Evolutionary conservation across 37 sponge, comb jelly and placozoan species (phyloP), one percentile per base, ranked within the genome.

Genomic region (Geodia barretti): DNA sequence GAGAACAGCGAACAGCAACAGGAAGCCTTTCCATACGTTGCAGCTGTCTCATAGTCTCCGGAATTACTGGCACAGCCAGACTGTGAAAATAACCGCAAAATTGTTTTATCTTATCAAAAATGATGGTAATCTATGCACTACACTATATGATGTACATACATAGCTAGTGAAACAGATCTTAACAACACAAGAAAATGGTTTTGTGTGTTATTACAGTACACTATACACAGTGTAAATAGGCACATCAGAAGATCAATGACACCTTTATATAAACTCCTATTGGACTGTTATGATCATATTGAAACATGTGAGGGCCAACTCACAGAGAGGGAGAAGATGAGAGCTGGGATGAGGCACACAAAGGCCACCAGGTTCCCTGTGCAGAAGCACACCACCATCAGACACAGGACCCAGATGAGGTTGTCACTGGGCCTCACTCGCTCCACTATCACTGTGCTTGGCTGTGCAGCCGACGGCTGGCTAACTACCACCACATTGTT

Each of bases 1-100:
- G 29, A 77, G 5, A 70, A 0, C 7, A 69, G 11, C 34, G 69
- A 79, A 64, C 78, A 78, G 63, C 39, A 26, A 21, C 70, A 72
- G 23, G 86, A 72, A 32, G 29, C 25, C 14, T 60, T 60, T n/a
- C 86, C 79, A 70, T 41, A 77, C 32, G 8, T 72, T 41, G 42
- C 63, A 32, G 79, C 86, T 1, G 2, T 4, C 20, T 78, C 54
- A 63, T 78, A 78, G 39, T 85, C 79, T 41, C 86, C 86, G 35
- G 72, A 40, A 39, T 72, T 37, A 60, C 77, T 77, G 62, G n/a
- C n/a, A n/a, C n/a, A n/a, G n/a, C n/a, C n/a, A n/a, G n/a, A n/a
- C n/a, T n/a, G n/a, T n/a, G n/a, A n/a, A n/a, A n/a, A n/a, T n/a
- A n/a, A n/a, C n/a, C n/a, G n/a, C n/a, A n/a, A n/a, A n/a, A n/a